Base-by-base conservation (phyloP, 2,888 invertebrate species). In the Schizotus pectinicornis region DNA sequence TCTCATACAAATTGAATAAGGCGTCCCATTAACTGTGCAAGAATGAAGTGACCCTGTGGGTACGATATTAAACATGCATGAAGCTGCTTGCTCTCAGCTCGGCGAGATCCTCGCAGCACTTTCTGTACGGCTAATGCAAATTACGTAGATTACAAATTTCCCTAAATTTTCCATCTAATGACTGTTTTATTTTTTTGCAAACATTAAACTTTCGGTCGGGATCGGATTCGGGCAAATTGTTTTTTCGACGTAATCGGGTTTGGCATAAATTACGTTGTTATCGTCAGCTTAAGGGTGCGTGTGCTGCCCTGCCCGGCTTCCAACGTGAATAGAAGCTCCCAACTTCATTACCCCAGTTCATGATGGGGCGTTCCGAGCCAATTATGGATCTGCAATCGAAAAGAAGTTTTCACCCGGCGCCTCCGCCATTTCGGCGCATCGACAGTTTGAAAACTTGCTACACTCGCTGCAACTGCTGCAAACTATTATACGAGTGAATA, bases 31-130 rank as follows among this genome's bases (percentile, higher is more conserved):
- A 74, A 71, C 63, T 69, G 67, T 61, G 64, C 70, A 71, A 71
- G 73, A 74, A 74, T 73, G 69, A 73, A 75, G 74, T 75, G 77
- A 75, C 74, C 75, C 75, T 71, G 72, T 72, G 73, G 73, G 71
- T 68, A 67, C 66, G 65, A 67, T 72, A 75, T 77, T 77, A 77
- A 76, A 75, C 75, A 77, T 77, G 75, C 74, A 77, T 75, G 75
- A 75, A 71, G 63, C 63, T 56, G 46, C 39, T 52, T 49, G 32
- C 39, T 48, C 51, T 52, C 38, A 34, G n/a, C 38, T 61, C 46
- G 43, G 50, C 43, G 37, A 38, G 45, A 48, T 54, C 42, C 52
- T 48, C 58, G 47, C 32, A 38, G 54, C 35, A 33, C 42, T 47
- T 56, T 53, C 49, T 52, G 46, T 59, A 51, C 47, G 46, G 53